A percentile compares a stretch with the other conserved stretches of the same genome.
Evolutionary conservation across 2,113 vertebrate genomes (phyloP).

Genomic region (Oxyruncus cristatus): DNA sequence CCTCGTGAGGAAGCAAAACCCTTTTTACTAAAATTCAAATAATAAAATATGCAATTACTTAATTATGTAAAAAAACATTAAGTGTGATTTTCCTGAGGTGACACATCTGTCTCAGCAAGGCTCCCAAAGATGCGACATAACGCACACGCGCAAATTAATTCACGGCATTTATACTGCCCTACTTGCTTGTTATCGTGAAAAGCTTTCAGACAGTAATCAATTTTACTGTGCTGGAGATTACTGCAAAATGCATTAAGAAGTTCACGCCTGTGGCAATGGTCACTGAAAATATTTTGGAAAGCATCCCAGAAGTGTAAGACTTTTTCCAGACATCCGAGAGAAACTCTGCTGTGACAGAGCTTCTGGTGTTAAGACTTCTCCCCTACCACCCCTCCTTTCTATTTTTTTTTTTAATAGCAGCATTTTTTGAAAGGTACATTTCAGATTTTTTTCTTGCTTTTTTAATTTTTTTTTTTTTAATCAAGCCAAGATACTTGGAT

Average conservation of each 20-base stretch:
- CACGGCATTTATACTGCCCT: background rate
- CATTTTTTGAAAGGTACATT: constrained; percentile 51
- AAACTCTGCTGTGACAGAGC: constrained; percentile 64
- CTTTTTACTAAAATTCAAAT: background rate
- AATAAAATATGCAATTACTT: background rate
- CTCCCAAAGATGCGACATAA: constrained; percentile 49
- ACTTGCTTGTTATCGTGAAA: constrained; percentile 62
- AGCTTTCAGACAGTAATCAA: constrained; percentile 74
- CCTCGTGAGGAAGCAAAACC: background rate
- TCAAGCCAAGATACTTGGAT: constrained; percentile 22
- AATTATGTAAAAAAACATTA: constrained; percentile 7
- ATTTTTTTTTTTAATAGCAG: constrained; percentile 20
- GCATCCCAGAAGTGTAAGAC: constrained; percentile 74
- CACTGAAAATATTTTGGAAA: constrained; percentile 72
- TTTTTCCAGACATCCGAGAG: constrained; percentile 76
- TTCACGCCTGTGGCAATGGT: constrained; percentile 73
- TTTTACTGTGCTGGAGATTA: constrained; percentile 58
- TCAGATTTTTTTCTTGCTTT: background rate
- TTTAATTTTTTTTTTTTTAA: background rate
- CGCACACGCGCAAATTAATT: background rate
- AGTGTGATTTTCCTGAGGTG: constrained; percentile 31
- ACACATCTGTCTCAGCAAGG: constrained; percentile 19
- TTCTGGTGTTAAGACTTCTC: constrained; percentile 50
- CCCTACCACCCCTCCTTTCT: background rate
- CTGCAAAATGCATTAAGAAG: constrained; percentile 80